Base-by-base conservation (phyloP, 2,797 vertebrate genomes). In the Eremophila alpestris region DNA sequence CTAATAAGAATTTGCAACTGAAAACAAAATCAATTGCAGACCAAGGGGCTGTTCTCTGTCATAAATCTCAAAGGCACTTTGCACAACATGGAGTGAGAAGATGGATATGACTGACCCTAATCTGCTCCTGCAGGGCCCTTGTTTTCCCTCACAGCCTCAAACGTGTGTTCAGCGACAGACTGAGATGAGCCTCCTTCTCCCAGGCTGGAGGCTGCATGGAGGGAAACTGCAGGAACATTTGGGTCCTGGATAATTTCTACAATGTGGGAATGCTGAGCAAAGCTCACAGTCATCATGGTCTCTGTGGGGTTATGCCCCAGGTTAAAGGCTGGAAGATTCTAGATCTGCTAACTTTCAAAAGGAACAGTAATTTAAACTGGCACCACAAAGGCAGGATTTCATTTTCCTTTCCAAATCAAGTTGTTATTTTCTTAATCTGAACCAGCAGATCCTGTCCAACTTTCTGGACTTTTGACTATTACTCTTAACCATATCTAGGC, bases 391-490 rank as follows among this genome's bases (percentile, higher is more conserved):
- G 49, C 12, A 21, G 4, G 9, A 16, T 87, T 83, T 87, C 5
- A 60, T 68, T 58, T 83, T 49, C 80, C 59, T 80, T 92, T 84
- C 71, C 78, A 75, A 89, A 90, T 90, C 34, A 73, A 64, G 7
- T 52, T 78, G 11, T 32, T 70, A 29, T 46, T 84, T 84, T 83
- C 52, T 59, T 90, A 77, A 82, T 64, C 34, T 41, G 20, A 84
- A 43, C 26, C 34, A 87, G 22, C 56, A 74, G 49, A 41, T 64
- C 51, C 45, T 63, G 14, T n/a, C 34, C 20, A 77, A 2, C 45
- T 67, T 93, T 23, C 26, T 29, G 26, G 26, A 64, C 81, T 95
- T 86, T 73, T 27, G 55, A 2, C 36, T 78, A 17, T 52, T 87
- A 63, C 4, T 75, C 41, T 74, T 51, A 54, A 68, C 41, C 22